These are phyloP conservation scores for Apis cerana DNA, from an alignment of 1,140 invertebrate species.

Conservation along the genomic window DNA sequence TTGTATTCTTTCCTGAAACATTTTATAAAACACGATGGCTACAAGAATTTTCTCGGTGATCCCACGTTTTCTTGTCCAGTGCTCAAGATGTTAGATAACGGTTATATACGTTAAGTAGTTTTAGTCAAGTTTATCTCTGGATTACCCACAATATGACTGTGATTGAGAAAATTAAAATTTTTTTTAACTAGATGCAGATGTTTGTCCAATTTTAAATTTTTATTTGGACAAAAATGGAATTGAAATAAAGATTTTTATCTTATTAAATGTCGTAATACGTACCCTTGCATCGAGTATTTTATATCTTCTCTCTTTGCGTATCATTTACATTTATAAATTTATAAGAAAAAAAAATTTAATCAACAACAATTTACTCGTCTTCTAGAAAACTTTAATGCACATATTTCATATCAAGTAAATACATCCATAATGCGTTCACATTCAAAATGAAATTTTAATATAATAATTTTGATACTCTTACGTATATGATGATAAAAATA, in stretches of 20 bases:
- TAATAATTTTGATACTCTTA: neutral
- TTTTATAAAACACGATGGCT: neutral
- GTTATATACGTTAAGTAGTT: slow-evolving; percentile 3
- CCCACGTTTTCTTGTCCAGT: neutral
- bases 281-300: no score
- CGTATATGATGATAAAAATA: neutral
- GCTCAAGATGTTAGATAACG: slow-evolving; percentile 6
- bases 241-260: neutral
- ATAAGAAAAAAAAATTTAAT: no score
- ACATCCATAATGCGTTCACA: neutral
- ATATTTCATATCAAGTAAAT: neutral
- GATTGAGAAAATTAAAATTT: neutral
- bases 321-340: no score
- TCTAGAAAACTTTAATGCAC: no score
- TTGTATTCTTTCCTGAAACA: no score
- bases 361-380: no score
- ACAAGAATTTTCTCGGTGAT: neutral
- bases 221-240: neutral
- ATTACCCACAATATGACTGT: neutral
- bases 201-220: neutral
- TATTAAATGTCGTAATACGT: no score
- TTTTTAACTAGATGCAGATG: no score
- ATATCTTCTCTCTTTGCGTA: no score
- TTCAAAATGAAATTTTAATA: neutral
- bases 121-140: neutral